phyloP scores from a whole-genome alignment of 2,113 vertebrate genomes.

The Nycticorax nycticorax region DNA sequence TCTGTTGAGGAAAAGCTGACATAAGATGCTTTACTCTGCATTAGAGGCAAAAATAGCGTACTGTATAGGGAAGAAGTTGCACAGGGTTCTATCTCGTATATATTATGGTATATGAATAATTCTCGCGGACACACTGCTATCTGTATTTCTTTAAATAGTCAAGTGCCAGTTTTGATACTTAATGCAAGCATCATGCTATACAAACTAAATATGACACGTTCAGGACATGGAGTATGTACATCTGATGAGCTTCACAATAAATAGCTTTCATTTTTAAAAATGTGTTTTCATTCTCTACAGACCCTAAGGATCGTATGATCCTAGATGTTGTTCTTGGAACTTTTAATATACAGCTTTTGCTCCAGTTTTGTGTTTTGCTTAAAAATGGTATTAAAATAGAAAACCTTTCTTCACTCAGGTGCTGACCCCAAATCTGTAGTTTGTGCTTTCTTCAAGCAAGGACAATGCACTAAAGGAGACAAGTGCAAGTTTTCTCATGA shows the following conservation, averaged over 20 bases:
- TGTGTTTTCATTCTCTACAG: fast-evolving
- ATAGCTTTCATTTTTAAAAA: not conserved
- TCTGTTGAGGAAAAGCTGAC: not conserved
- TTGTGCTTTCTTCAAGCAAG: conserved; percentile 98
- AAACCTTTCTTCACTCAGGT: conserved; percentile 69
- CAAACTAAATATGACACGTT: not conserved
- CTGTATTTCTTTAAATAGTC: not conserved
- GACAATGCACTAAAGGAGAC: conserved; percentile 97
- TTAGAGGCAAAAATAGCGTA: not conserved
- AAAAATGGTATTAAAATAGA: not conserved
- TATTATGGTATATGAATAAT: not conserved
- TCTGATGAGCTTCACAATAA: not conserved
- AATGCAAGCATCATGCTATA: not conserved
- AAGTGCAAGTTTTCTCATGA: conserved; percentile 99
- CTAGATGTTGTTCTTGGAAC: fast-evolving
- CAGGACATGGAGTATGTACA: not conserved
- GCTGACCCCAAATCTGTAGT: conserved; percentile 97
- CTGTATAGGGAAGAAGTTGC: not conserved
- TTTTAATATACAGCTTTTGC: not conserved
- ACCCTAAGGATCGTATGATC: not conserved
- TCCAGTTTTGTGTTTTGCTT: not conserved
- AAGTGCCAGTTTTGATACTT: not conserved
- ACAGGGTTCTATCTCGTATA: not conserved
- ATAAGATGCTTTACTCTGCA: not conserved
- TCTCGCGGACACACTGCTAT: not conserved